Base-by-base conservation (phyloP, 2,113 vertebrate genomes). In the Puffinus mauretanicus region DNA sequence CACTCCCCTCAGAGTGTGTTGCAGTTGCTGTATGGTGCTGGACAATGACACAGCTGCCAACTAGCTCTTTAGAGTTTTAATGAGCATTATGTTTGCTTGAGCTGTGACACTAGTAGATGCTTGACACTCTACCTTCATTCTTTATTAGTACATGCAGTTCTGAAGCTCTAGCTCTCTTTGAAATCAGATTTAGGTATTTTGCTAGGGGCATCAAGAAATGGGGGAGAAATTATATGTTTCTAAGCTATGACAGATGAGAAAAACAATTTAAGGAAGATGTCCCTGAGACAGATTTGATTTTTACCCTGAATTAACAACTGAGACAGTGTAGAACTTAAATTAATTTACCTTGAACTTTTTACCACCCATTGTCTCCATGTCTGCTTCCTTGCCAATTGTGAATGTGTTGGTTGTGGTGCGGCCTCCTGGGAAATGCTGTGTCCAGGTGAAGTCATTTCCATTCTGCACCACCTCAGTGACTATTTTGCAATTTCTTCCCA, bases 281-380 rank as follows among this genome's bases (percentile, higher is more conserved):
- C 21, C 13, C 25, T 76, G 25, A 42, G 57, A 42, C 46, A 18
- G n/a, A 18, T 51, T 47, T 62, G 26, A 61, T 82, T 82, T 89
- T n/a, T 17, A 34, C 34, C 16, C 44, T 5, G 20, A 75, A 71
- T 26, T 46, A 62, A 22, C 24, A 54, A 7, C 16, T 20, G 19
- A 66, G 40, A 79, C 34, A 76, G 46, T 7, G 32, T 22, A 78
- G 42, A 93, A 64, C 29, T 79, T 58, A 70, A n/a, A 18, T 22
- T 78, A 26, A 42, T 97, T 98, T 94, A 99, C 99, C 99, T 99
- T 99, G 97, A 99, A 99, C 82, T 98, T 99, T 98, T 98, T 99
- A 47, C 99, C 99, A n/a, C 98, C 98, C n/a, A 99, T 97, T 81
- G 99, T 99, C 93, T 99, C 98, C 98, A 99, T 98, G 34, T 99